phyloP scores from a whole-genome alignment of 35 echinoderm and acorn worm species.

The Ptychodera flava region DNA sequence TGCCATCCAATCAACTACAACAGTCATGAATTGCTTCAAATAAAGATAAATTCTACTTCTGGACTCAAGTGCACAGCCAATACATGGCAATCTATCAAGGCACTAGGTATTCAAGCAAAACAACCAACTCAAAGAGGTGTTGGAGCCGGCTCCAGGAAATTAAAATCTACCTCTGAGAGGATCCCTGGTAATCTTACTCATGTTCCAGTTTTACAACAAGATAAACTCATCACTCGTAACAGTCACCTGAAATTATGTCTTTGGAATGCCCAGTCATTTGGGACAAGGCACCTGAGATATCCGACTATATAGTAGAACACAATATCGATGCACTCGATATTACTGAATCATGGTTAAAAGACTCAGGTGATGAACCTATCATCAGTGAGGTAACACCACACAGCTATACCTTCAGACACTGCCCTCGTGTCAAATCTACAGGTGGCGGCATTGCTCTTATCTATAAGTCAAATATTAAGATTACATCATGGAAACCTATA shows the following conservation, averaged over 20 bases:
- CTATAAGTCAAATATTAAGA: background rate
- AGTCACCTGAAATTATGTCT: constrained; percentile 16
- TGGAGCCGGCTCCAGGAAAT: background rate
- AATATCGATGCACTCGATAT: constrained; percentile 38
- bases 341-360: constrained; percentile 54
- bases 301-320: constrained; percentile 28
- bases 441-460: constrained; percentile 7
- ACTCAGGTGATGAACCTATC: constrained; percentile 29
- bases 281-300: constrained; percentile 33
- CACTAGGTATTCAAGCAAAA: background rate
- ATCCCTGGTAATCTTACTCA: background rate
- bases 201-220: background rate
- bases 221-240: constrained; percentile 1
- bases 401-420: constrained; percentile 42
- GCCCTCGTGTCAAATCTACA: constrained; percentile 15
- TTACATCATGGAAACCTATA: background rate
- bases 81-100: background rate
- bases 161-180: background rate
- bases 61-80: background rate
- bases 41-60: background rate
- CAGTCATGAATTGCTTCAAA: background rate
- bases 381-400: constrained; percentile 39
- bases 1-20: background rate
- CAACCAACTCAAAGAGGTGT: background rate
- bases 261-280: constrained; percentile 51